Percentiles rank a stretch among this genome's conserved stretches.
These are phyloP conservation scores for Ictidomys tridecemlineatus DNA, from an alignment of 2,113 vertebrate species.

Conservation along the genomic window DNA sequence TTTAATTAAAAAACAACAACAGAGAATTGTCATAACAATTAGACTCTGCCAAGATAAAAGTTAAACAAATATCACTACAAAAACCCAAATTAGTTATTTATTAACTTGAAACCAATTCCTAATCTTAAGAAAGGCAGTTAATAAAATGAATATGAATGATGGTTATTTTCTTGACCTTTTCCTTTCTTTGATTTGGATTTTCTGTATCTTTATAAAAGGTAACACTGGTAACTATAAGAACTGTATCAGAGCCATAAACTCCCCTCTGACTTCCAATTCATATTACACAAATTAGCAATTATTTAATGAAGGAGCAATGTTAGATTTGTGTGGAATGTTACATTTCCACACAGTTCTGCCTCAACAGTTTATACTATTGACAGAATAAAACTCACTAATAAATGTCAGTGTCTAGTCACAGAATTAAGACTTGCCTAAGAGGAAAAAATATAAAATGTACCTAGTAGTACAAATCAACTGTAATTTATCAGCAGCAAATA, in stretches of 20 bases:
- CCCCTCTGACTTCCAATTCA: background rate
- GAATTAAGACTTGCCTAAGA: slow-evolving; percentile 27
- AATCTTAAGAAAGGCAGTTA: background rate
- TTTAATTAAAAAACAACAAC: background rate
- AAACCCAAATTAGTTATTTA: slow-evolving; percentile 27
- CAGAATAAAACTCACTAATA: slow-evolving; percentile 27
- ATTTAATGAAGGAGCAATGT: slow-evolving; percentile 44
- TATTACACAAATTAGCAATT: slow-evolving; percentile 40
- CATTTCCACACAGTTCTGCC: background rate
- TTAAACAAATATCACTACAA: background rate
- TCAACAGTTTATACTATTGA: background rate
- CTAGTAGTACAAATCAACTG: slow-evolving; percentile 22
- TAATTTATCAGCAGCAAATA: slow-evolving; percentile 76
- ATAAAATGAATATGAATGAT: slow-evolving; percentile 38
- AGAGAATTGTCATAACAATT: background rate
- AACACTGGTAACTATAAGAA: background rate
- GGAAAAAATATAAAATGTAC: background rate
- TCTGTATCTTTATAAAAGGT: slow-evolving; percentile 39
- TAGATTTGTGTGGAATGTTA: background rate
- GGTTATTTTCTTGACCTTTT: slow-evolving; percentile 13
- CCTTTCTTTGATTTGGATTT: slow-evolving; percentile 37
- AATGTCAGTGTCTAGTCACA: slow-evolving; percentile 20
- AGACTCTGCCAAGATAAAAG: background rate
- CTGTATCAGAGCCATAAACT: background rate
- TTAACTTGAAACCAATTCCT: slow-evolving; percentile 60